Evolutionary conservation across 2,113 vertebrate genomes (phyloP), one percentile per base, ranked within the genome.

Genomic region (Phalacrocorax carbo): DNA sequence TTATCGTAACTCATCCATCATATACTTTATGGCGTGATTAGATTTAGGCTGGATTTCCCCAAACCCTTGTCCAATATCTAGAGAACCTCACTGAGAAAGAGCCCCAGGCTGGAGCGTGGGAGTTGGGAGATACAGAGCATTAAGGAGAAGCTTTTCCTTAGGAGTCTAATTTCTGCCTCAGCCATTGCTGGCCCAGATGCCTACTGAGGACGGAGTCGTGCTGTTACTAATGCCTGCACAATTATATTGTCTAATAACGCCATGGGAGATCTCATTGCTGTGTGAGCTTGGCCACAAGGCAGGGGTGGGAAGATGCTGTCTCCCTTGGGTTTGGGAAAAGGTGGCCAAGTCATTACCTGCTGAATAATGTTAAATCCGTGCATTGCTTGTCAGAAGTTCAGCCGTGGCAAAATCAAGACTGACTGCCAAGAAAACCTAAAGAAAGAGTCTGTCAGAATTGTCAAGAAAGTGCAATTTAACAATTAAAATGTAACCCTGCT

Each of bases 61-160:
- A 49, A 97, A 88, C 94, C 78, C 94, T 97, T 84, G 96, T 95
- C 90, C 93, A 68, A 48, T 96, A 97, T 97, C 95, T 97, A 86
- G 93, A 98, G 96, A 95, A 68, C 38, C 38, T 90, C n/a, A 8
- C 34, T 58, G 62, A 66, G 57, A 13, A 66, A 29, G 36, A 65
- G 73, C 89, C 70, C 26, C 2, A 2, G 93, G 95, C 78, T 94
- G 91, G 57, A 89, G 61, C 0, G 0, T 76, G 83, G 29, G 16
- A 84, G 44, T 22, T 82, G 57, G 88, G 80, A 95, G 86, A 89
- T 90, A 69, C 0, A 0, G 65, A 89, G 77, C 26, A 46, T 80
- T 85, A 80, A 93, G 72, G 57, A 83, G 57, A 71, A 91, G 88
- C 32, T 92, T 86, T 78, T 42, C 76, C 71, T 76, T 32, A 84